phyloP scores from a whole-genome alignment of 2,113 vertebrate genomes.

The Leucopsar rothschildi region DNA sequence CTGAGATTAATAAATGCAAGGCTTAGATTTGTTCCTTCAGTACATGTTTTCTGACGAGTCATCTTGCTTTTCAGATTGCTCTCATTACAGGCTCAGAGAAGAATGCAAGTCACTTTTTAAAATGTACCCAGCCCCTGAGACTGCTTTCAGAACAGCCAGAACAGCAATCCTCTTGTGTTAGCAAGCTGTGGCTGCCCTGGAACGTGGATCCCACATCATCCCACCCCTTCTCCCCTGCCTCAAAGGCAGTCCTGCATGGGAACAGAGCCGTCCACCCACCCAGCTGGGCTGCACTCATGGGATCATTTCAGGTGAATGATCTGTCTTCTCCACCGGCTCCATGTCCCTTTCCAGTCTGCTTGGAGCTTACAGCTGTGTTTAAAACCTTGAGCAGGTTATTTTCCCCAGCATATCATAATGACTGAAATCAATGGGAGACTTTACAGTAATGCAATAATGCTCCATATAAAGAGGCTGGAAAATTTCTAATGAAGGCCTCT shows the following conservation, averaged over 20 bases:
- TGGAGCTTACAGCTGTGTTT: background rate
- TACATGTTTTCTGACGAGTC: background rate
- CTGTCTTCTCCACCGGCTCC: background rate
- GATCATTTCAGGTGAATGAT: background rate
- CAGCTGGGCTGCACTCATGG: fast-evolving
- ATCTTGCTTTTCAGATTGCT: background rate
- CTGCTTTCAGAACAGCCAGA: background rate
- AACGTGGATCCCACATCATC: fast-evolving
- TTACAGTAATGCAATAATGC: background rate
- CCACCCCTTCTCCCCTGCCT: background rate
- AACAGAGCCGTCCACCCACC: background rate
- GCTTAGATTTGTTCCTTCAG: conserved; percentile 4
- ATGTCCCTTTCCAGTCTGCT: background rate
- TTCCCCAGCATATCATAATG: background rate
- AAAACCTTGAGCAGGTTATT: background rate
- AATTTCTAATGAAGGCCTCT: background rate
- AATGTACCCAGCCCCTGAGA: background rate
- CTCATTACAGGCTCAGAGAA: background rate
- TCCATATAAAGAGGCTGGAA: background rate
- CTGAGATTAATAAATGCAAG: conserved; percentile 18
- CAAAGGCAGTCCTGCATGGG: background rate
- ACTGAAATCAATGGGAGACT: conserved; percentile 8
- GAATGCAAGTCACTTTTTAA: background rate
- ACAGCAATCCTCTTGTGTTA: background rate
- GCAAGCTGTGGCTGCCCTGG: background rate